Evolutionary conservation across 2,888 invertebrate genomes (phyloP).

Genomic region (Drosophila nigricruria): DNA sequence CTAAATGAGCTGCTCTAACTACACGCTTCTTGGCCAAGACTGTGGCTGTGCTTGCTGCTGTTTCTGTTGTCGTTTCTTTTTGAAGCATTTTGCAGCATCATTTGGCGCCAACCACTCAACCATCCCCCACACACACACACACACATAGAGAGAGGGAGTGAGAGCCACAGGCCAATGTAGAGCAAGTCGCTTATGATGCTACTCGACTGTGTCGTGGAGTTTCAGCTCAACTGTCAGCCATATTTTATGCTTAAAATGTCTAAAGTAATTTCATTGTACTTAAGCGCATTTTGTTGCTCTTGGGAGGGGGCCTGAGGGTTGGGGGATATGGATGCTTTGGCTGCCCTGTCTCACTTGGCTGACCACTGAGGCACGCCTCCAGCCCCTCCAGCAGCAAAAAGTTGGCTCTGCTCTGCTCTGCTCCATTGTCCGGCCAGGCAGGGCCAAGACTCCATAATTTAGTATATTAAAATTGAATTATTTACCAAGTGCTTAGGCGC

Average conservation of each 20-base stretch:
- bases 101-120: slow-evolving; percentile 41
- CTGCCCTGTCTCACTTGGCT: slow-evolving; percentile 37
- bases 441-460: slow-evolving; percentile 36
- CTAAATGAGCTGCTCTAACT: slow-evolving; percentile 55
- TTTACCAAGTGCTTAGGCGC: slow-evolving; percentile 54
- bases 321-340: slow-evolving; percentile 19
- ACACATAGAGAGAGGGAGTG: neutral
- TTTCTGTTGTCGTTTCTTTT: slow-evolving; percentile 20
- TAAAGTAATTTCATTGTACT: slow-evolving; percentile 77
- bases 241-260: slow-evolving; percentile 81
- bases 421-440: slow-evolving; percentile 11
- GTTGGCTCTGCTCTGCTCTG: neutral
- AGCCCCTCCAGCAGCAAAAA: neutral
- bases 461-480: slow-evolving; percentile 79
- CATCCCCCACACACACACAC: slow-evolving; percentile 1
- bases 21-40: slow-evolving; percentile 21
- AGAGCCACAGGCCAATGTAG: neutral
- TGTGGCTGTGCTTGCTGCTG: neutral
- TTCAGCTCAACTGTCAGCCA: slow-evolving; percentile 75
- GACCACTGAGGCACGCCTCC: slow-evolving; percentile 30
- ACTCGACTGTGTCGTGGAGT: slow-evolving; percentile 40
- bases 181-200: slow-evolving; percentile 39
- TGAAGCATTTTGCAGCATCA: slow-evolving; percentile 59
- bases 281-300: slow-evolving; percentile 48
- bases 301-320: neutral